A percentile compares a stretch with the other conserved stretches of the same genome.
Evolutionary conservation across 2,797 vertebrate genomes (phyloP).

Genomic region (Cirrhinus mrigala): DNA sequence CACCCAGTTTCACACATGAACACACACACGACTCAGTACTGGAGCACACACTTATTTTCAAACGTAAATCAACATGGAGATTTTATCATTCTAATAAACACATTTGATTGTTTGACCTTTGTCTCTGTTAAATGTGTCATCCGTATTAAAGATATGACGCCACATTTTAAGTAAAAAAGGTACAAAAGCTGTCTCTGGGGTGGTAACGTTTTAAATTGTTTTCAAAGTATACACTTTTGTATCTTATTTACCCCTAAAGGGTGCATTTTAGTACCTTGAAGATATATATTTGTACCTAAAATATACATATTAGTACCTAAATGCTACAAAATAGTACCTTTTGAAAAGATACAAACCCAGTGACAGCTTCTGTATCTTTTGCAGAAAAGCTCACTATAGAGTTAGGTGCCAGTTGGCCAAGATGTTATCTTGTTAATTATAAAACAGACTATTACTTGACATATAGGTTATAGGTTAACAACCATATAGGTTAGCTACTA

Average conservation of each 20-base stretch:
- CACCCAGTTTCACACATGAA: slow-evolving; percentile 36
- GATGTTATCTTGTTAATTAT: background rate
- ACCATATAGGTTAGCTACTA: background rate
- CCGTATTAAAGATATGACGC: background rate
- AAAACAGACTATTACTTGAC: background rate
- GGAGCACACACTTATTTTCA: slow-evolving; percentile 63
- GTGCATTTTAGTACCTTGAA: background rate
- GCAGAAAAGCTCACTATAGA: background rate
- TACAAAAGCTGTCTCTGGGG: too few species aligned
- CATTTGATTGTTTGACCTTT: slow-evolving; percentile 56
- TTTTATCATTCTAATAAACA: slow-evolving; percentile 67
- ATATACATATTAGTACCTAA: background rate
- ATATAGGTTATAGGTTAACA: background rate
- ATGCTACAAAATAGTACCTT: too few species aligned
- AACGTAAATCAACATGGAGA: slow-evolving; percentile 56
- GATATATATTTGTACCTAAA: background rate
- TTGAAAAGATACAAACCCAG: too few species aligned
- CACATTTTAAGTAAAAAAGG: background rate
- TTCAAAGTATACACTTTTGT: too few species aligned
- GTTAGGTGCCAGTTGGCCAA: background rate
- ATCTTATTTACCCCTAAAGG: background rate
- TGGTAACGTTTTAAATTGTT: background rate
- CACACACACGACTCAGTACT: slow-evolving; percentile 38
- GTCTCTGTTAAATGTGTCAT: slow-evolving; percentile 22
- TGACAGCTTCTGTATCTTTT: background rate